A percentile compares a stretch with the other conserved stretches of the same genome.
These are phyloP conservation scores for Drosophila dives DNA, from an alignment of 2,888 invertebrate genomes.

Conservation along the genomic window DNA sequence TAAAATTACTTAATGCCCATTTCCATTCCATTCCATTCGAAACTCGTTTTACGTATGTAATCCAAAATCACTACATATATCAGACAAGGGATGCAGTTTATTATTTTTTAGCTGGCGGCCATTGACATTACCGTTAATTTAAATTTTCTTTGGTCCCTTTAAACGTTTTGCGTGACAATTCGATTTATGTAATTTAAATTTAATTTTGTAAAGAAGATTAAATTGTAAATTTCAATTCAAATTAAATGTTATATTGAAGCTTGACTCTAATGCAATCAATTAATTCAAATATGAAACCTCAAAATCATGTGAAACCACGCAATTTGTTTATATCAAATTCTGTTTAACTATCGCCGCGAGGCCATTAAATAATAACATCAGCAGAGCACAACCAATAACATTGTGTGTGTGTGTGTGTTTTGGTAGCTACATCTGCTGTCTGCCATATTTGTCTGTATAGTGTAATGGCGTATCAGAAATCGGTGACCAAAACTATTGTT, in stretches of 20 bases:
- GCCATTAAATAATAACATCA: constrained; percentile 48
- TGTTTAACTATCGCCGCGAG: constrained; percentile 66
- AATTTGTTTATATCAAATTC: constrained; percentile 64
- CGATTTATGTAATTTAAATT: constrained; percentile 28
- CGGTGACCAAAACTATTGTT: constrained; percentile 63
- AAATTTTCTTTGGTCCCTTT: constrained; percentile 1
- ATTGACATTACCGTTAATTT: neutral
- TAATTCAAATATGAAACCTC: constrained; percentile 39
- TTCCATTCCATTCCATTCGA: neutral
- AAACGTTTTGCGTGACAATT: constrained; percentile 8
- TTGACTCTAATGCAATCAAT: constrained; percentile 37
- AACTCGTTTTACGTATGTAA: neutral
- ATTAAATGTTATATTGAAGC: constrained; percentile 20
- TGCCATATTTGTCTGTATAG: neutral
- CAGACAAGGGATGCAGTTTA: neutral
- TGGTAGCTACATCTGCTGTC: constrained; percentile 21
- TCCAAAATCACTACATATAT: neutral
- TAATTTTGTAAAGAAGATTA: constrained; percentile 14
- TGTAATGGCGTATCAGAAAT: constrained; percentile 39
- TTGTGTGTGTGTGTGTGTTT: neutral
- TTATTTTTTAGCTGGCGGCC: neutral
- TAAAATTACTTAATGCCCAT: neutral
- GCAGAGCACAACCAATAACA: constrained; percentile 20
- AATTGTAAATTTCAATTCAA: constrained; percentile 25
- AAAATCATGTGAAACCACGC: constrained; percentile 34